Evolutionary conservation across 2,888 invertebrate species (phyloP).

Genomic region (Eupithecia vulgata): DNA sequence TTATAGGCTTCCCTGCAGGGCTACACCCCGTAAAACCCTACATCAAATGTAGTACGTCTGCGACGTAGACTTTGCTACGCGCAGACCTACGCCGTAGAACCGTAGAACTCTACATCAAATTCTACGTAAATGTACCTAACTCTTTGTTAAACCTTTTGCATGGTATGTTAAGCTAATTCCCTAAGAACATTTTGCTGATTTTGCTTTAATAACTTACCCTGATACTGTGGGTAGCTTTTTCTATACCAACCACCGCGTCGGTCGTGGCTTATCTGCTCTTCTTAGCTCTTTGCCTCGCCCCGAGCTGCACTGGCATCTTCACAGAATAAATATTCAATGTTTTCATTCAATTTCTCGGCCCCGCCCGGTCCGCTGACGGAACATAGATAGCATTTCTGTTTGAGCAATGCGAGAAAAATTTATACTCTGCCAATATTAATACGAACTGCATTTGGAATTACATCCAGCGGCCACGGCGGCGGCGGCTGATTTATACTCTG

Average conservation of each 20-base stretch:
- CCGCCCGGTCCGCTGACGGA: slow-evolving; percentile 47
- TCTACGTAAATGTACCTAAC: too few relatives aligned
- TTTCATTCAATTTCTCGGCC: slow-evolving; percentile 75
- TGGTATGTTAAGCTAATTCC: too few relatives aligned
- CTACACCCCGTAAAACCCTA: neutral
- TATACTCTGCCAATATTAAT: slow-evolving; percentile 35
- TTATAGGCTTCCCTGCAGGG: neutral
- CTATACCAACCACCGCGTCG: neutral
- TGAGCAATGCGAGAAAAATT: slow-evolving; percentile 42
- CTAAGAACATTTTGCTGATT: too few relatives aligned
- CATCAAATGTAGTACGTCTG: neutral
- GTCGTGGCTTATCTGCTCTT: slow-evolving; percentile 28
- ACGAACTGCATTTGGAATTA: slow-evolving; percentile 27
- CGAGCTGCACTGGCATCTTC: slow-evolving; percentile 62
- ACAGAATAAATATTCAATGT: slow-evolving; percentile 81
- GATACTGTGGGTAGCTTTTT: neutral
- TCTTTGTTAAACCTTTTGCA: too few relatives aligned
- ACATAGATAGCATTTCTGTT: slow-evolving; percentile 54
- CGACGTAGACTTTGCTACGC: too few relatives aligned
- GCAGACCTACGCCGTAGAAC: neutral
- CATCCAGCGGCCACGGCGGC: slow-evolving; percentile 1
- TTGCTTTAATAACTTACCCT: too few relatives aligned
- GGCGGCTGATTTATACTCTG: neutral
- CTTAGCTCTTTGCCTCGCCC: slow-evolving; percentile 45
- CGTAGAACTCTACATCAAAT: neutral